These are phyloP conservation scores for Phoxinus phoxinus DNA, from an alignment of 2,113 vertebrate genomes.

Conservation along the genomic window DNA sequence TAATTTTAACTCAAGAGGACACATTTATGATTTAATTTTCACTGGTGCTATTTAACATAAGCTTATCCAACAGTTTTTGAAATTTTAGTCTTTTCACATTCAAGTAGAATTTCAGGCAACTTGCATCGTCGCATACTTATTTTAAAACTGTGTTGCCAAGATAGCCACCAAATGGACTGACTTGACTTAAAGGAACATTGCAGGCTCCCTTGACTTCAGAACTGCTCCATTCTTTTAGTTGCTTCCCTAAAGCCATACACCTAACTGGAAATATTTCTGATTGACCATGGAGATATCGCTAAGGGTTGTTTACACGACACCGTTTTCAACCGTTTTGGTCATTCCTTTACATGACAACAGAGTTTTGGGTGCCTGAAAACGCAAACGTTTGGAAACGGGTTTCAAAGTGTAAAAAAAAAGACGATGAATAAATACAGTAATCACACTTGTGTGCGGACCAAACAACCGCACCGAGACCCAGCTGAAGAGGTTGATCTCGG, in stretches of 20 bases:
- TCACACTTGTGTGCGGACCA: no score
- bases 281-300: neutral
- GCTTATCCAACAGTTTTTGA: neutral
- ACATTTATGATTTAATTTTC: neutral
- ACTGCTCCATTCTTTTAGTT: neutral
- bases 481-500: no score
- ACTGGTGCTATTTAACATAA: neutral
- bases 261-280: neutral
- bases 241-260: neutral
- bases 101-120: neutral
- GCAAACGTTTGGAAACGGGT: no score
- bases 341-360: no score
- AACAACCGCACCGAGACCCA: no score
- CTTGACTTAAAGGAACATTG: neutral
- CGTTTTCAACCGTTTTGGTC: no score
- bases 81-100: neutral
- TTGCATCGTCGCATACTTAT: neutral
- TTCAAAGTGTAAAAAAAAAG: no score
- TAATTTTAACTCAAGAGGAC: neutral
- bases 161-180: neutral
- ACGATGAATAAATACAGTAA: no score
- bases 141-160: neutral
- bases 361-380: no score
- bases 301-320: no score
- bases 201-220: neutral